Conservation (phyloP, 2,888 invertebrate genomes). For the Opisthograptis luteolata region DNA sequence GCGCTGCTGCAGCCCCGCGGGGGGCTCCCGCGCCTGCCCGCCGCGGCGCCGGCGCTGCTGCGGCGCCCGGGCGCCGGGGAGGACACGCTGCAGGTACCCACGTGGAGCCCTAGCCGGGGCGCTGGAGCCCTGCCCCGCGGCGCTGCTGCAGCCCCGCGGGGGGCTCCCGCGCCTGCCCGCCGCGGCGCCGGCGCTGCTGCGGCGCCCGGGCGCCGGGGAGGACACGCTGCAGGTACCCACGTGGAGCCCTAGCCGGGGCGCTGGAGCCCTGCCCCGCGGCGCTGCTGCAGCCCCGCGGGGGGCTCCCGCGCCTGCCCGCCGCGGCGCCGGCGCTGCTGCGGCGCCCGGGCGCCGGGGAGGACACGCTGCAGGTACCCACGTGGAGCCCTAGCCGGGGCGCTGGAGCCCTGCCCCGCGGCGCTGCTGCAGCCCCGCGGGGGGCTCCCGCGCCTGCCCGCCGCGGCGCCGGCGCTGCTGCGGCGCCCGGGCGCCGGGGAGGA, state of each 20-base stretch:
- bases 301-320: too few relatives aligned
- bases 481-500: background rate
- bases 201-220: too few relatives aligned
- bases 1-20: conserved; percentile 13
- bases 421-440: too few relatives aligned
- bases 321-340: background rate
- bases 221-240: too few relatives aligned
- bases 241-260: too few relatives aligned
- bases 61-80: conserved; percentile 37
- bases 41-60: conserved; percentile 48
- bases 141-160: too few relatives aligned
- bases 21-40: conserved; percentile 42
- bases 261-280: too few relatives aligned
- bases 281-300: too few relatives aligned
- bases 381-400: background rate
- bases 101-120: background rate
- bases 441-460: too few relatives aligned
- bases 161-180: too few relatives aligned
- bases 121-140: background rate
- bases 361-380: background rate
- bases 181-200: too few relatives aligned
- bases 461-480: too few relatives aligned
- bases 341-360: background rate
- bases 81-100: conserved; percentile 52
- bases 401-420: background rate